These are phyloP conservation scores for Ditylenchus dipsaci DNA, from an alignment of 1,140 invertebrate genomes.

Conservation along the genomic window DNA sequence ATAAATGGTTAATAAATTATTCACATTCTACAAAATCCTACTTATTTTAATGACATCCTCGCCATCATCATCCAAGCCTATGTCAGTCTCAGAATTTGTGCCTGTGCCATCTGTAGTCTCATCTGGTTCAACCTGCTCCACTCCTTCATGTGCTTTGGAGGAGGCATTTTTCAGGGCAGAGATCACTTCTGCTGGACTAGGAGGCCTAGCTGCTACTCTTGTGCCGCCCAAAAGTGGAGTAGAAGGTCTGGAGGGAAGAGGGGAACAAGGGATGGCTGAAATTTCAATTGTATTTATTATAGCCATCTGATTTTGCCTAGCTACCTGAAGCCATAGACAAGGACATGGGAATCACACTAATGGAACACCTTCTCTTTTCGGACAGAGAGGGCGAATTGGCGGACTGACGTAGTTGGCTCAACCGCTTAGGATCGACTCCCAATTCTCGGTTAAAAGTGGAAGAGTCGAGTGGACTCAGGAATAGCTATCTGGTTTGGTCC, in stretches of 20 bases:
- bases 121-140: background rate
- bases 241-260: background rate
- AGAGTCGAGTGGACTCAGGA: background rate
- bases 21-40: background rate
- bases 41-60: constrained; percentile 8
- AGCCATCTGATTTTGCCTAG: too few species aligned
- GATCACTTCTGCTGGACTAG: too few species aligned
- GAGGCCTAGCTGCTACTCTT: background rate
- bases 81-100: background rate
- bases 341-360: background rate
- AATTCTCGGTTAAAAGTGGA: background rate
- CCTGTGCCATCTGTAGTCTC: background rate
- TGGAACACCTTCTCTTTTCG: background rate
- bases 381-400: background rate
- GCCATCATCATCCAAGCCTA: background rate
- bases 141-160: background rate
- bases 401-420: background rate
- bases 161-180: too few species aligned
- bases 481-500: background rate
- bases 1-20: background rate
- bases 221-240: background rate
- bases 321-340: too few species aligned
- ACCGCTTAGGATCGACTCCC: too few species aligned
- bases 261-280: too few species aligned
- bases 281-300: too few species aligned